Evolutionary conservation across 1,140 invertebrate species (phyloP), one percentile per base, ranked within the genome.

Genomic region (Drosophila equinoxialis): DNA sequence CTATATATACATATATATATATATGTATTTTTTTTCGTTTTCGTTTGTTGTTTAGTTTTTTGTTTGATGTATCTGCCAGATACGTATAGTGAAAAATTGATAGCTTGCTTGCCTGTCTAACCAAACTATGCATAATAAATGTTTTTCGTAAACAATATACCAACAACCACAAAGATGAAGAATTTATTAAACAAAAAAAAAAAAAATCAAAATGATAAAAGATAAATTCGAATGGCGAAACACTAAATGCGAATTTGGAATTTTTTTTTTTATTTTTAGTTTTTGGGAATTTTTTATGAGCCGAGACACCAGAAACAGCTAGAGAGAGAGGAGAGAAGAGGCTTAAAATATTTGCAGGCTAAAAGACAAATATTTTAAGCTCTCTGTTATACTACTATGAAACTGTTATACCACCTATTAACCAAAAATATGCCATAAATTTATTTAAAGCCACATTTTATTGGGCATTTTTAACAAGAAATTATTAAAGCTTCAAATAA

Each of bases 111-210:
- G 78, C 58, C 69, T 79, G 79, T 79, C 68, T 81, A 81, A 86
- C 80, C 76, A 83, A 87, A 83, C 83, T 86, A 87, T 86, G 82
- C 82, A 86, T 86, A 87, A 86, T 87, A 86, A 86, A 86, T 87
- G 82, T 70, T 76, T 77, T 71, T 86, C 66, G 82, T 87, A 86
- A 86, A 81, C 82, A 81, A 81, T 75, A 62, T 65, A 66, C 6
- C 65, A 74, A 13, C 59, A 74, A 73, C 72, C 57, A 17, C 59
- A 74, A 79, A 74, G 63, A 62, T 60, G 65, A 77, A 81, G 81
- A 85, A 87, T 87, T 82, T 87, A 86, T 85, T 82, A 72, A 74
- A 51, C 45, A 48, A 14, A 51, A 51, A 81, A 68, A 59, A 72
- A 68, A 57, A 65, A 14, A 65, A 14, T 4, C 8, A 54, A 33